These are phyloP conservation scores for Myiagra hebetior DNA, from an alignment of 2,113 vertebrate genomes.

Conservation along the genomic window DNA sequence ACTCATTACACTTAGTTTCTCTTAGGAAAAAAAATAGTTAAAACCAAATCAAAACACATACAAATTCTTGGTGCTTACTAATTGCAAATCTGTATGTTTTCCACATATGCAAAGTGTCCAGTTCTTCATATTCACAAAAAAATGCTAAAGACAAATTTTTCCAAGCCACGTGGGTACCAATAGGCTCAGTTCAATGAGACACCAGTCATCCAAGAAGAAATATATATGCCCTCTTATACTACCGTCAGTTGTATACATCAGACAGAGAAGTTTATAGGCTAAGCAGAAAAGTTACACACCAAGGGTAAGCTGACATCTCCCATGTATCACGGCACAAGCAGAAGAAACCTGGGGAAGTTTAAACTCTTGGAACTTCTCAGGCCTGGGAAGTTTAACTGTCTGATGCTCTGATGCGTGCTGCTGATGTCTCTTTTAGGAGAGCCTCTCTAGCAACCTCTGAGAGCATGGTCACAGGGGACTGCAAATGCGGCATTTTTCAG, in stretches of 20 bases:
- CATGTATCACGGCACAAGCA: not conserved
- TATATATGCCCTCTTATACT: not conserved
- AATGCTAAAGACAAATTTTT: not conserved
- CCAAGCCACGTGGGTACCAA: fast-evolving
- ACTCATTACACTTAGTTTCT: not conserved
- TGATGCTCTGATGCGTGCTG: not conserved
- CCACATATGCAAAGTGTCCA: fast-evolving
- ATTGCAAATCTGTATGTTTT: not conserved
- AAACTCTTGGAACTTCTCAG: not conserved
- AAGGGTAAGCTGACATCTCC: not conserved
- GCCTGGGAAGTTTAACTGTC: not conserved
- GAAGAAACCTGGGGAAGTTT: not conserved
- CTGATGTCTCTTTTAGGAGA: not conserved
- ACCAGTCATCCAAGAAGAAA: not conserved
- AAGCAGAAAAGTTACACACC: not conserved
- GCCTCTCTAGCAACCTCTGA: not conserved
- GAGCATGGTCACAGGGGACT: not conserved
- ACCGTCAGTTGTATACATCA: not conserved
- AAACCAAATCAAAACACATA: not conserved
- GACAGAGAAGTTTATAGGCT: not conserved
- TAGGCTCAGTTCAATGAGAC: not conserved
- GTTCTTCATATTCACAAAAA: not conserved
- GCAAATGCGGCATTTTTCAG: conserved; percentile 5
- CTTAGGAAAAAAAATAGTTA: not conserved
- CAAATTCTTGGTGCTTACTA: not conserved